Evolutionary conservation across 2,113 vertebrate species (phyloP), one percentile per base, ranked within the genome.

Genomic region (Tragelaphus buxtoni): DNA sequence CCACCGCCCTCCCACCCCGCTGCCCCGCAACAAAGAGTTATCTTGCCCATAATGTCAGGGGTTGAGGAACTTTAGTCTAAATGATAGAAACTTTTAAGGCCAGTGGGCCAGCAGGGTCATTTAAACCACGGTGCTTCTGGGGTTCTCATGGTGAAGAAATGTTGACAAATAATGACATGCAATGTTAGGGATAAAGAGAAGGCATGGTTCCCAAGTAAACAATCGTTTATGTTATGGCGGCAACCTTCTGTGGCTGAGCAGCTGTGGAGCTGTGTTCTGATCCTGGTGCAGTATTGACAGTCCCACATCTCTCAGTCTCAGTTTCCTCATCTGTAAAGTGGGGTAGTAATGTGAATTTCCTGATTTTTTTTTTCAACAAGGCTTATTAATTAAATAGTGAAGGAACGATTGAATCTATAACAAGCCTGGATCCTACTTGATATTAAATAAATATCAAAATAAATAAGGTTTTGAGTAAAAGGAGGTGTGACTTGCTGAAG

Each of bases 281-380:
- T 42, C 28, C 12, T 5, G 26, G 53, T 89, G 28, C n/a, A 3
- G 22, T 4, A 7, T 13, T 7, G 65, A 53, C 3, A 28, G 26
- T 26, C 11, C 28, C 9, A 20, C 42, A 42, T 91, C 76, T 65
- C 32, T 30, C 45, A 91, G 82, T 83, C 87, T 83, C 82, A 12
- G 61, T 82, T 84, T 93, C 35, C 32, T 28, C 35, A 61, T 91
- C 55, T 91, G 3, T 77, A 81, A 89, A 85, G 87, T 58, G 18
- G 84, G 7, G 1, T 51, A 61, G 45, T 56, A 12, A 28, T 82
- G 35, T 32, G 69, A 22, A 74, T 42, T 72, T 51, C 13, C 26
- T 63, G 49, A 35, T 85, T 10, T 72, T 60, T 69, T 22, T 49
- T 79, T 49, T 51, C 5, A 87, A 26, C 47, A 76, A 72, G 16